A percentile compares a stretch with the other conserved stretches of the same genome.
Evolutionary conservation across 2,888 invertebrate genomes (phyloP).

Genomic region (Eremobia ochroleuca): DNA sequence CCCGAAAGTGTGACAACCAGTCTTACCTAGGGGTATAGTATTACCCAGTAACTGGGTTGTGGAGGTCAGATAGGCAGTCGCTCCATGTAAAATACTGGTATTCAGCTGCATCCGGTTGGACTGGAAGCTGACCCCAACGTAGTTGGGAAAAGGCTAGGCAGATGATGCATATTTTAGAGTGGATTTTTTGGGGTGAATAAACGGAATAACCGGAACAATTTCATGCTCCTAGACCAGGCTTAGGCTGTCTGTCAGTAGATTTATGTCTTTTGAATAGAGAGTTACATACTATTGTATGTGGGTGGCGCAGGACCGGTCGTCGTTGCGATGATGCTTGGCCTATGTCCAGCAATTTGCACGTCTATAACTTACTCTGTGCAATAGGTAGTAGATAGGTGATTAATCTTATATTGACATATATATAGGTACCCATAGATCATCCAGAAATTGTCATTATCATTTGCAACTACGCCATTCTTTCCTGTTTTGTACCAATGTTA

Average conservation of each 20-base stretch:
- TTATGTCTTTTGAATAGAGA: neutral
- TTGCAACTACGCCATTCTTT: too few relatives aligned
- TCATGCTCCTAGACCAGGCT: neutral
- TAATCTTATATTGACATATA: neutral
- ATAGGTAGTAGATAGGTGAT: neutral
- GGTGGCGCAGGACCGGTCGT: neutral
- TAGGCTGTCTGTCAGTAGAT: neutral
- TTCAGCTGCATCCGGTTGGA: too few relatives aligned
- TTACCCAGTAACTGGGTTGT: too few relatives aligned
- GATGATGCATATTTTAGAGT: too few relatives aligned
- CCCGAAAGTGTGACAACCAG: too few relatives aligned
- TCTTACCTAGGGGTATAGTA: too few relatives aligned
- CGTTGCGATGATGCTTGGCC: neutral
- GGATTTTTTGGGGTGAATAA: too few relatives aligned
- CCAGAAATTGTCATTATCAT: neutral
- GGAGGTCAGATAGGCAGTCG: too few relatives aligned
- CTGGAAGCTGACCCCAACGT: too few relatives aligned
- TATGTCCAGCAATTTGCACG: neutral
- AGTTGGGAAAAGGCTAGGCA: too few relatives aligned
- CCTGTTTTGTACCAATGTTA: neutral
- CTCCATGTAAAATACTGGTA: too few relatives aligned
- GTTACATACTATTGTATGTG: neutral
- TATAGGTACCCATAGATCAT: neutral
- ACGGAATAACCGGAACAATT: neutral
- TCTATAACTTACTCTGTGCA: too few relatives aligned